Percentiles rank a stretch among this genome's conserved stretches.
These are phyloP conservation scores for Neosilurus hyrtlii DNA, from an alignment of 2,797 vertebrate species.

Conservation along the genomic window DNA sequence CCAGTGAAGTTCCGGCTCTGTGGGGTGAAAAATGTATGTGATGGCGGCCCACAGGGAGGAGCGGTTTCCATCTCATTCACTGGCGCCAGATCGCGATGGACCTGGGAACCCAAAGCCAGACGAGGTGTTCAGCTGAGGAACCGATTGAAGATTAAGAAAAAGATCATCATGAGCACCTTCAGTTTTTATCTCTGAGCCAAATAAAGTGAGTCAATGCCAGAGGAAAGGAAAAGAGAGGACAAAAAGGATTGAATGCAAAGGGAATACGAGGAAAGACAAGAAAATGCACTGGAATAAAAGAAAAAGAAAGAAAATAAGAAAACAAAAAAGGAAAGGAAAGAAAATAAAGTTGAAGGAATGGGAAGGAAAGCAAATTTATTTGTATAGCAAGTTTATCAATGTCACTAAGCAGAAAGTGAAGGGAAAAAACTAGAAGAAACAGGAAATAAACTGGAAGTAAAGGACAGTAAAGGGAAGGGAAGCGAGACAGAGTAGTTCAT, in stretches of 20 bases:
- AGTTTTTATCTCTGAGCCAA: background rate
- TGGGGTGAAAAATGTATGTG: background rate
- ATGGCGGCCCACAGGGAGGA: background rate
- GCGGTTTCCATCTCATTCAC: background rate
- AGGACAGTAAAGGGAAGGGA: background rate
- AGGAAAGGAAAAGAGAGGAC: background rate
- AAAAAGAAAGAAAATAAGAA: background rate
- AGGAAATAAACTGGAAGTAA: background rate
- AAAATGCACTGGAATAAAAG: background rate
- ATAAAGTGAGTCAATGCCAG: background rate
- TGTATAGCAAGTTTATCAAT: too few species aligned
- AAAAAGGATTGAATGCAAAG: background rate
- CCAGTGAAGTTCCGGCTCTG: background rate
- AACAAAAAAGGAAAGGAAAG: background rate
- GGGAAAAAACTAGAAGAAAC: background rate
- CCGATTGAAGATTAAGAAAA: background rate
- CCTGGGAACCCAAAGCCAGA: background rate
- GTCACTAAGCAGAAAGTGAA: background rate
- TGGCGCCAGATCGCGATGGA: constrained; percentile 1
- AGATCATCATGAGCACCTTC: background rate
- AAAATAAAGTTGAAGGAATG: background rate
- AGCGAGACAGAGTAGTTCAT: background rate
- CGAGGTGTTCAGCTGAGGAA: background rate
- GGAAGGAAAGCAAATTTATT: background rate
- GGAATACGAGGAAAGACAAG: background rate